A percentile compares a stretch with the other conserved stretches of the same genome.
These are phyloP conservation scores for Tipula confusa DNA, from an alignment of 2,888 invertebrate genomes.

Conservation along the genomic window DNA sequence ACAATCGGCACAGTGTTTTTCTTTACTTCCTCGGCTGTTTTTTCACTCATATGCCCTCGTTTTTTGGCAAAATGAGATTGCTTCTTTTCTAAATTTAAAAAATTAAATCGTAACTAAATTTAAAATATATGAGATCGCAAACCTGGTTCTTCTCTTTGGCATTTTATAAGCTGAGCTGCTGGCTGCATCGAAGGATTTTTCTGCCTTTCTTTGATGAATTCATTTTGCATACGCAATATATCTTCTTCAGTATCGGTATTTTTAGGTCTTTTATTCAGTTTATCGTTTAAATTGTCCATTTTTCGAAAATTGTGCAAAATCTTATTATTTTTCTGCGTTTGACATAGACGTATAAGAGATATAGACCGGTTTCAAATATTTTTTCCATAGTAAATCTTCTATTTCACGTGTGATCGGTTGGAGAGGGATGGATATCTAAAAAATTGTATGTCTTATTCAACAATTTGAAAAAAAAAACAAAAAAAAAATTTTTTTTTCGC, in stretches of 20 bases:
- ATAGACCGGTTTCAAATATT: no score
- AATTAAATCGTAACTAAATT: background rate
- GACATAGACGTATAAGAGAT: no score
- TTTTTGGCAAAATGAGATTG: constrained; percentile 45
- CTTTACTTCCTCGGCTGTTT: constrained; percentile 21
- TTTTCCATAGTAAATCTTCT: no score
- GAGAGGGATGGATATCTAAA: no score
- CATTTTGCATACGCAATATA: constrained; percentile 67
- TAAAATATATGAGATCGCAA: background rate
- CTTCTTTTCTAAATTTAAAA: constrained; percentile 39
- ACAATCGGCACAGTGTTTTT: constrained; percentile 37
- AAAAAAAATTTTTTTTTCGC: no score
- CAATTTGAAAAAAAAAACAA: no score
- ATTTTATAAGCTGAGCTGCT: constrained; percentile 55
- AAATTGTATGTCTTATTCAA: no score
- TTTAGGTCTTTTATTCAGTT: constrained; percentile 64
- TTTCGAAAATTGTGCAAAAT: background rate
- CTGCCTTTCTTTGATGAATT: constrained; percentile 57
- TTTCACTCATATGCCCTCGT: constrained; percentile 28
- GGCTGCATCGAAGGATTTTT: constrained; percentile 56
- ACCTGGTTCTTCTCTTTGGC: background rate
- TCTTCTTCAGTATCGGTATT: constrained; percentile 69
- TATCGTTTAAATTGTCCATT: background rate
- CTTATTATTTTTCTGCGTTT: background rate
- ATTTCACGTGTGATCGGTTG: no score